Base-by-base conservation (phyloP, 2,888 invertebrate species). In the Lissonota sp. region DNA sequence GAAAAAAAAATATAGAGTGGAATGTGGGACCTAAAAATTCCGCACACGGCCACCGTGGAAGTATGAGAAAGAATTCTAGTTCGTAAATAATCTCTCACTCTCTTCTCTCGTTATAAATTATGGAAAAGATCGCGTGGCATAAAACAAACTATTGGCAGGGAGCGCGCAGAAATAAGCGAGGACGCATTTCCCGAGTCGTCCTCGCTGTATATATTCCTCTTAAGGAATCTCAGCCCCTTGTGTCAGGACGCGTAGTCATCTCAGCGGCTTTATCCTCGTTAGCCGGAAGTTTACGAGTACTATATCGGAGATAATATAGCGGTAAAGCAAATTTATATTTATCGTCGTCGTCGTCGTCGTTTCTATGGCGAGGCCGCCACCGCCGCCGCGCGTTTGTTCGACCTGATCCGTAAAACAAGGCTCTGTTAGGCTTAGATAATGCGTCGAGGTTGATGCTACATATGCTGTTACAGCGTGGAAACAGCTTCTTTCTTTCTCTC, bases 271-370 rank as follows among this genome's bases (percentile, higher is more conserved):
- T 79, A 78, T 81, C 87, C 26, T 87, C 87, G 86, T 86, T 87
- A 87, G 85, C 58, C 62, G 84, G 82, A 86, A 86, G 83, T 86
- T 87, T 87, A 87, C 84, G 87, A 84, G 77, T 81, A 49, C 83
- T 69, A 75, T 81, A 83, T 83, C 83, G 66, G 73, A 72, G 84
- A 85, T 85, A 87, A 87, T 87, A 83, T 83, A 84, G 83, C 80
- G 80, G 80, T 81, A 81, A 78, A 81, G 77, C 64, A 64, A 73
- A 81, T 81, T 81, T 81, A 81, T 81, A 78, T 81, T 78, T 81
- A 81, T 81, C 73, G 77, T 60, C 37, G 70, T 46, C 7, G 62
- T 62, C 6, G 46, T 63, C 72, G 37, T 46, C 62, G 76, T 76
- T 69, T 6, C n/a, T 49, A 12, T 49, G 58, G 58, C 7, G 62